These are phyloP conservation scores for Bombyx huttoni DNA, from an alignment of 2,888 invertebrate species.

Conservation along the genomic window DNA sequence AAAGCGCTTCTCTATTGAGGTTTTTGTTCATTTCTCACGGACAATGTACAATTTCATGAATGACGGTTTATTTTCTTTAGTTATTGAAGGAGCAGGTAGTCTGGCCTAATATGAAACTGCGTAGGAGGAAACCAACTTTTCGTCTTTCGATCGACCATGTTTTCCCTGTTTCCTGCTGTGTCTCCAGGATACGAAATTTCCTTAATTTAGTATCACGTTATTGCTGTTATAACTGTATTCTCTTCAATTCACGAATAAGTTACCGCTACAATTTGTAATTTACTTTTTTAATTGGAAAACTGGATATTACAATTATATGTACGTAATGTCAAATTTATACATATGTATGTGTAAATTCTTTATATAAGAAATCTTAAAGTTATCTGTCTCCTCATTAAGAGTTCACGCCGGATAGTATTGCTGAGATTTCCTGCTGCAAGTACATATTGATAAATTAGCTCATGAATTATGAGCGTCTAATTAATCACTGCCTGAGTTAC, in stretches of 20 bases:
- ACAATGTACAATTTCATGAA: conserved; percentile 1
- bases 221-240: not conserved
- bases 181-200: not conserved
- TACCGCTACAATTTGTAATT: no score
- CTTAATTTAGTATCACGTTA: not conserved
- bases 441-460: not conserved
- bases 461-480: not conserved
- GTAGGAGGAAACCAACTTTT: not conserved
- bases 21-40: conserved; percentile 3
- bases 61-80: conserved; percentile 2
- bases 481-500: not conserved
- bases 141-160: not conserved
- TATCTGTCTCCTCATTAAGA: no score
- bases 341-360: no score
- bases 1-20: conserved; percentile 15
- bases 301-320: no score
- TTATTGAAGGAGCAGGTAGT: not conserved
- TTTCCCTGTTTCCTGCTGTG: not conserved
- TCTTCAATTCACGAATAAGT: no score
- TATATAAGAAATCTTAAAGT: no score
- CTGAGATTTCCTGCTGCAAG: not conserved
- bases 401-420: not conserved
- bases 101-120: not conserved
- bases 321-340: no score
- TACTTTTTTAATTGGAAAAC: no score